These are phyloP conservation scores for Acanthis flammea DNA, from an alignment of 2,797 vertebrate species.

Conservation along the genomic window DNA sequence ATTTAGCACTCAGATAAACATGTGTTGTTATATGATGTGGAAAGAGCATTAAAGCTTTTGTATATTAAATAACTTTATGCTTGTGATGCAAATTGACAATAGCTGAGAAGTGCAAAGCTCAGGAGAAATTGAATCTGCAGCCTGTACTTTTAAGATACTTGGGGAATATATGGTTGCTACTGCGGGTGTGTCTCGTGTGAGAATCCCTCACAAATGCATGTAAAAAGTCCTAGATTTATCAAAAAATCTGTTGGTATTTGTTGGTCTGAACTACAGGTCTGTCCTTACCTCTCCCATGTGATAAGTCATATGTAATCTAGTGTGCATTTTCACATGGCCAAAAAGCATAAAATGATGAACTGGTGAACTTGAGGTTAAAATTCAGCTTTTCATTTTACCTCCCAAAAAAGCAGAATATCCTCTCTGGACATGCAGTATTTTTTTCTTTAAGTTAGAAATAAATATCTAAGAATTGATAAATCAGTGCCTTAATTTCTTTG, in stretches of 20 bases:
- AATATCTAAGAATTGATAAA: background rate
- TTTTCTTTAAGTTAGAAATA: background rate
- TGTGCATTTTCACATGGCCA: background rate
- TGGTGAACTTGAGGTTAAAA: background rate
- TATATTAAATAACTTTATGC: slow-evolving; percentile 56
- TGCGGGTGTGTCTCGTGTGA: rapidly evolving
- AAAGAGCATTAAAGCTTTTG: slow-evolving; percentile 54
- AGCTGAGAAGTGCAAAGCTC: slow-evolving; percentile 53
- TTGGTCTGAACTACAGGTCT: background rate
- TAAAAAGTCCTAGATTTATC: background rate
- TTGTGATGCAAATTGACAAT: slow-evolving; percentile 62
- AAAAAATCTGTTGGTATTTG: background rate
- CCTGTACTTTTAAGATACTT: background rate
- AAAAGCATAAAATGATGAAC: background rate
- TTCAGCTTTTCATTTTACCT: background rate
- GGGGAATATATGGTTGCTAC: background rate
- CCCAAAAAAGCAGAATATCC: rapidly evolving
- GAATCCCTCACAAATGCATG: background rate
- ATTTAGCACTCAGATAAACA: slow-evolving; percentile 53
- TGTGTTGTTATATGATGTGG: slow-evolving; percentile 18
- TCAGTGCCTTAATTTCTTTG: background rate
- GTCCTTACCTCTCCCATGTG: background rate
- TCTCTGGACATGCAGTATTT: background rate
- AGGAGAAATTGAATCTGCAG: slow-evolving; percentile 18
- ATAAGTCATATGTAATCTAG: background rate